phyloP scores from a whole-genome alignment of 2,113 vertebrate species.

The Boleophthalmus pectinirostris region DNA sequence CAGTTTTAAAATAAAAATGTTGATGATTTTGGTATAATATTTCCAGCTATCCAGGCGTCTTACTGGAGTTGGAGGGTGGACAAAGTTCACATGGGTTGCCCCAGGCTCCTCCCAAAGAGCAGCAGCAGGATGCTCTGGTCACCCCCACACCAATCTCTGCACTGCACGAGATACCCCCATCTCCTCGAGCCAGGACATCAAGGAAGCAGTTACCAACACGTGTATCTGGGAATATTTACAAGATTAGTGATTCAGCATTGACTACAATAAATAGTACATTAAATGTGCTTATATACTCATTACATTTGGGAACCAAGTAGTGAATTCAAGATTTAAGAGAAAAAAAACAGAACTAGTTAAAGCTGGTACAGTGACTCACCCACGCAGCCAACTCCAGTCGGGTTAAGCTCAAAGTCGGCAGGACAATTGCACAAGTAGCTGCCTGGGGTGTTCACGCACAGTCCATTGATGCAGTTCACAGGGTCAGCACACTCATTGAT shows the following conservation, averaged over 20 bases:
- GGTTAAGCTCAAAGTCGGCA: constrained; percentile 90
- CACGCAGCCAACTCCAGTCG: constrained; percentile 90
- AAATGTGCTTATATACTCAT: too few relatives aligned
- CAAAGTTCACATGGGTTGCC: constrained; percentile 93
- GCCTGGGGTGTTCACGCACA: constrained; percentile 91
- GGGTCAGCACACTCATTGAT: constrained; percentile 92
- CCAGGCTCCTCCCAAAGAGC: constrained; percentile 89
- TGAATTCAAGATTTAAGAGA: not conserved
- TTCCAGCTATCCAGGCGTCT: constrained; percentile 32
- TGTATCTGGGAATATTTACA: constrained; percentile 75
- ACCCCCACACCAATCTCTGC: constrained; percentile 89
- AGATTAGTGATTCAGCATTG: not conserved
- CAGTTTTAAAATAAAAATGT: not conserved
- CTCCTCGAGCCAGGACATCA: constrained; percentile 84
- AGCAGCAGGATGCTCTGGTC: constrained; percentile 90
- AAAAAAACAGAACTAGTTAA: not conserved
- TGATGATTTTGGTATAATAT: not conserved
- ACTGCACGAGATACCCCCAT: constrained; percentile 88
- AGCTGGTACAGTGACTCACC: constrained; percentile 77
- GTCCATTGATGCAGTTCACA: constrained; percentile 91
- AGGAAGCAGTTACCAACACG: constrained; percentile 91
- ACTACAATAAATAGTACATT: not conserved
- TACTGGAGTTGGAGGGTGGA: constrained; percentile 87
- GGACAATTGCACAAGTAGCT: constrained; percentile 92
- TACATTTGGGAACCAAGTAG: too few relatives aligned